phyloP scores from a whole-genome alignment of 2,888 invertebrate species.

The Dilophus febrilis region DNA sequence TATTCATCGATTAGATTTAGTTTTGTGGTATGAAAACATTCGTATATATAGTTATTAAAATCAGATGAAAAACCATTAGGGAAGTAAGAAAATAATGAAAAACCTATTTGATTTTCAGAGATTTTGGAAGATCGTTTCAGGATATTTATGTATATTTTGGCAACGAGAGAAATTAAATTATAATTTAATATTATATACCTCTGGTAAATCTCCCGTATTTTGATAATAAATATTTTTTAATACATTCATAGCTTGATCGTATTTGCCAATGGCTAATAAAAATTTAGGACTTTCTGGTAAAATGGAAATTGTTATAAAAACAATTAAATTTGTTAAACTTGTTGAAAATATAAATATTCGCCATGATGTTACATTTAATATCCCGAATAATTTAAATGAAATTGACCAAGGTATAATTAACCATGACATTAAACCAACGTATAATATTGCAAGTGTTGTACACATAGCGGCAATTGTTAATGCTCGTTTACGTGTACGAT shows the following conservation, averaged over 20 bases:
- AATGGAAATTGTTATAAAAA: slow-evolving; percentile 36
- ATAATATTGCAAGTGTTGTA: slow-evolving; percentile 37
- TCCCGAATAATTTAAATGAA: slow-evolving; percentile 31
- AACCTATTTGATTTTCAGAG: no score
- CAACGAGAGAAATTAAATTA: no score
- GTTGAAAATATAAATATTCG: slow-evolving; percentile 38
- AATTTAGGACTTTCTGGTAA: slow-evolving; percentile 71
- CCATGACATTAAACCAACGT: slow-evolving; percentile 49
- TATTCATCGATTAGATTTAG: no score
- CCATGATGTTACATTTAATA: slow-evolving; percentile 57
- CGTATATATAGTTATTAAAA: no score
- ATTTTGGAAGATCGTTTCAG: slow-evolving; percentile 18
- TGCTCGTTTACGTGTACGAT: slow-evolving; percentile 31
- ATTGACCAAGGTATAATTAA: slow-evolving; percentile 43
- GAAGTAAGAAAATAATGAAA: no score
- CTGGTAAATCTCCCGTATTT: not conserved
- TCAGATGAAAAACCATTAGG: no score
- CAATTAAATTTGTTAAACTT: slow-evolving; percentile 44
- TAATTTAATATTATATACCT: not conserved
- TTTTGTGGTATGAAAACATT: no score
- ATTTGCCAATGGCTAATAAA: slow-evolving; percentile 41
- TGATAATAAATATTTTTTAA: slow-evolving; percentile 26
- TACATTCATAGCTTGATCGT: slow-evolving; percentile 39
- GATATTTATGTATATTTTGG: no score
- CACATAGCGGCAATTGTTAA: slow-evolving; percentile 40